phyloP scores from a whole-genome alignment of 1,140 invertebrate genomes.

The Zaprionus taronus region DNA sequence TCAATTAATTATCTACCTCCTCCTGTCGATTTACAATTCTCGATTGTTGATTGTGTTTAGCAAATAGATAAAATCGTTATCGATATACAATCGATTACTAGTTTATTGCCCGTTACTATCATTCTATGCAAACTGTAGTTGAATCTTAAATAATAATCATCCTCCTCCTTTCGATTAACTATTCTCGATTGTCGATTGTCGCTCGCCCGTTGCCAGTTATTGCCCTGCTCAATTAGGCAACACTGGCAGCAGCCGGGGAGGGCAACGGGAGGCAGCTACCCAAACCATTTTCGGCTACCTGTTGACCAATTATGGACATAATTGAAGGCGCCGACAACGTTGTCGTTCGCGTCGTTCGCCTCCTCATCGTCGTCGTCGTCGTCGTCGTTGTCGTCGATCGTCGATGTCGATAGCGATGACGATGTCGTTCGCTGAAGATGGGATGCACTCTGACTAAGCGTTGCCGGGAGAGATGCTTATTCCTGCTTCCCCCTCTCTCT shows the following conservation, averaged over 20 bases:
- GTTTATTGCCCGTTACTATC: too few relatives aligned
- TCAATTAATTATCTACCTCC: background rate
- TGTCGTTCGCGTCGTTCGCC: constrained; percentile 19
- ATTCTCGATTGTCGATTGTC: constrained; percentile 17
- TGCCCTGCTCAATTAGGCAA: constrained; percentile 48
- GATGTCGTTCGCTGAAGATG: constrained; percentile 44
- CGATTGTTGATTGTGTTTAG: background rate
- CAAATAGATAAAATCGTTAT: background rate
- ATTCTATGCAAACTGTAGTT: background rate
- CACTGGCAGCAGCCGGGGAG: constrained; percentile 13
- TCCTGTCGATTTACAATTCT: constrained; percentile 12
- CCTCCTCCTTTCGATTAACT: constrained; percentile 6
- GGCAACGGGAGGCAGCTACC: constrained; percentile 6
- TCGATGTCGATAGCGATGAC: constrained; percentile 25
- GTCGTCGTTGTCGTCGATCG: constrained; percentile 4
- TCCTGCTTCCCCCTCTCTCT: background rate
- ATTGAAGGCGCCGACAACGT: constrained; percentile 73
- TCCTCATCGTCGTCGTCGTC: constrained; percentile 10
- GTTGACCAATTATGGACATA: constrained; percentile 81
- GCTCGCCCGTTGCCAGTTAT: constrained; percentile 21
- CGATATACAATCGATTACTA: background rate
- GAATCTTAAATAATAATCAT: background rate
- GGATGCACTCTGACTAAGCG: constrained; percentile 29
- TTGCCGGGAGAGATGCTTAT: background rate
- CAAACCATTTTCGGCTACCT: constrained; percentile 77